A percentile compares a stretch with the other conserved stretches of the same genome.
phyloP scores from a whole-genome alignment of 2,113 vertebrate genomes.

The Piaya cayana region DNA sequence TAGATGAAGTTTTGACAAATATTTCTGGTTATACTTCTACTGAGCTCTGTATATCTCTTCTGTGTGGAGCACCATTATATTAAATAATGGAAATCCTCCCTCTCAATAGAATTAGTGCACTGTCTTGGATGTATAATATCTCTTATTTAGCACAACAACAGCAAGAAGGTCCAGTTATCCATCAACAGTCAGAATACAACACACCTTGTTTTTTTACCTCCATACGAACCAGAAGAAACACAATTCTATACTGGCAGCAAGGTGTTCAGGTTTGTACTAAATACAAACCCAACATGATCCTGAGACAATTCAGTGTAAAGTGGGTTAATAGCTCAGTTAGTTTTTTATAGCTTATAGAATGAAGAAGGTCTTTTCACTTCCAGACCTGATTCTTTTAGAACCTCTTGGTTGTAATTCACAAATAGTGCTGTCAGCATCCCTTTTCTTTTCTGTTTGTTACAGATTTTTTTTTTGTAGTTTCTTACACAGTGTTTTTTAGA shows the following conservation, averaged over 20 bases:
- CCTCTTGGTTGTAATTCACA: background rate
- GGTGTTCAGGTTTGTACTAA: background rate
- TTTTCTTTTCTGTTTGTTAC: background rate
- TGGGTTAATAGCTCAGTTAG: background rate
- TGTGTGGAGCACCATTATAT: background rate
- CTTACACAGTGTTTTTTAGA: background rate
- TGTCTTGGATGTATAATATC: background rate
- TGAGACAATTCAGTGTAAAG: background rate
- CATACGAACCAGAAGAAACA: background rate
- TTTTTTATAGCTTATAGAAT: background rate
- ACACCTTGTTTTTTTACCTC: background rate
- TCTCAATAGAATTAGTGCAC: background rate
- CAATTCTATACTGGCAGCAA: background rate
- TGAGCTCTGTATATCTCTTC: background rate
- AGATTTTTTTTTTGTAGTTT: background rate
- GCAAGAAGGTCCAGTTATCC: background rate
- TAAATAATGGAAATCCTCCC: background rate
- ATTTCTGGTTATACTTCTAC: background rate
- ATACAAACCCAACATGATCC: background rate
- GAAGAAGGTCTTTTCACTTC: background rate
- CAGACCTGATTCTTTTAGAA: background rate
- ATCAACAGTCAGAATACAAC: background rate
- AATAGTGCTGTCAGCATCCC: background rate
- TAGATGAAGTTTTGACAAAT: fast-evolving
- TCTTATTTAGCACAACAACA: background rate